phyloP scores from a whole-genome alignment of 2,113 vertebrate genomes.

The Chiloscyllium plagiosum region DNA sequence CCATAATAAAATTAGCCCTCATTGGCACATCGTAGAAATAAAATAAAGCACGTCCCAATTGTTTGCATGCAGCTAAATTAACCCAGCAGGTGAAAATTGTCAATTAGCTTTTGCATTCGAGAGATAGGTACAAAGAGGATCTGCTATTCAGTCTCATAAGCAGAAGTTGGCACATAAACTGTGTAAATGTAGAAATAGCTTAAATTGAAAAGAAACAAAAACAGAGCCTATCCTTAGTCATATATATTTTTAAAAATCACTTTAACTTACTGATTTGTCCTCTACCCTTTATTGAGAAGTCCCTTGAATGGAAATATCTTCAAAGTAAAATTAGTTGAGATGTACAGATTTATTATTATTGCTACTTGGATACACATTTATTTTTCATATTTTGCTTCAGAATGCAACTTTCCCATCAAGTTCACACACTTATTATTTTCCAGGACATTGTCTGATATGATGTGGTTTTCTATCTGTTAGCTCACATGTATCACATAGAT shows the following conservation, averaged over 20 bases:
- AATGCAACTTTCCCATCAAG: neutral
- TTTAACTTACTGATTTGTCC: neutral
- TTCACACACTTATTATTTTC: neutral
- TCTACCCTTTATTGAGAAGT: neutral
- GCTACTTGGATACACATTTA: neutral
- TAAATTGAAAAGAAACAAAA: neutral
- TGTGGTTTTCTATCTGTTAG: too few species aligned
- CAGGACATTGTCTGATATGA: neutral
- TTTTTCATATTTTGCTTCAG: neutral
- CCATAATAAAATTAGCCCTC: neutral
- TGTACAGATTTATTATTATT: neutral
- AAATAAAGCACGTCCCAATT: neutral
- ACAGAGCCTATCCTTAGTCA: neutral
- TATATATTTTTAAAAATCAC: neutral
- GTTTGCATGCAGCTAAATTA: neutral
- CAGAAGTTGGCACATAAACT: neutral
- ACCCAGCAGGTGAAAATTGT: conserved; percentile 13
- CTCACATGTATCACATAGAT: too few species aligned
- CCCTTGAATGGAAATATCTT: neutral
- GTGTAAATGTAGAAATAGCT: neutral
- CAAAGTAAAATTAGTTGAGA: neutral
- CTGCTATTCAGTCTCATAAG: neutral
- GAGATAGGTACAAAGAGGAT: neutral
- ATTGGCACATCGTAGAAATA: neutral
- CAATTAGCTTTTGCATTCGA: neutral